Evolutionary conservation across 2,113 vertebrate species (phyloP).

Genomic region (Amia ocellicauda): DNA sequence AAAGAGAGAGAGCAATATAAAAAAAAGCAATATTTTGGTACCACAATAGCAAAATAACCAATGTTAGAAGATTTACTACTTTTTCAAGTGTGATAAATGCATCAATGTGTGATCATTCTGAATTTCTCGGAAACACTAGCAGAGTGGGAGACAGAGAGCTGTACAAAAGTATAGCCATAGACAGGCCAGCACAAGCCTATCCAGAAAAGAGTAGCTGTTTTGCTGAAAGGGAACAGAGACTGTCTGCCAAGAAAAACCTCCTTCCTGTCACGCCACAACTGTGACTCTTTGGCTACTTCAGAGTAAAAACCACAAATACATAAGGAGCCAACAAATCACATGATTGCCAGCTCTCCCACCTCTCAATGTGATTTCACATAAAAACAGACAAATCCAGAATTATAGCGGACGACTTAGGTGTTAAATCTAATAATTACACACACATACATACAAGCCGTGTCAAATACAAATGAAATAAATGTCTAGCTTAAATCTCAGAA

Average conservation of each 20-base stretch:
- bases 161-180: slow-evolving; percentile 14
- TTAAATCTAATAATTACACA: not conserved
- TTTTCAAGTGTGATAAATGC: slow-evolving; percentile 19
- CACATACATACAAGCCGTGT: not conserved
- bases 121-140: not conserved
- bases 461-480: too few relatives aligned
- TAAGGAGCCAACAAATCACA: slow-evolving; percentile 32
- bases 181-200: slow-evolving; percentile 31
- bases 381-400: slow-evolving; percentile 21
- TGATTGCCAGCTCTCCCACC: slow-evolving; percentile 15
- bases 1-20: too few relatives aligned
- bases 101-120: slow-evolving; percentile 13
- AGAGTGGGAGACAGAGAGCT: slow-evolving; percentile 6
- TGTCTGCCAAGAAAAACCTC: slow-evolving; percentile 47
- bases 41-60: too few relatives aligned
- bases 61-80: too few relatives aligned
- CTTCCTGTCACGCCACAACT: slow-evolving; percentile 42
- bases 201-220: slow-evolving; percentile 30
- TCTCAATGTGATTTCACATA: slow-evolving; percentile 25
- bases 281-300: slow-evolving; percentile 27
- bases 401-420: slow-evolving; percentile 14
- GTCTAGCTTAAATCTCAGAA: too few relatives aligned
- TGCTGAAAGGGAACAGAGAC: slow-evolving; percentile 34
- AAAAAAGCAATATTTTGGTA: too few relatives aligned
- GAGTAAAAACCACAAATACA: slow-evolving; percentile 25